A percentile compares a stretch with the other conserved stretches of the same genome.
Conservation (phyloP, 2,888 invertebrate genomes). For the Epirrhoe tristata region DNA sequence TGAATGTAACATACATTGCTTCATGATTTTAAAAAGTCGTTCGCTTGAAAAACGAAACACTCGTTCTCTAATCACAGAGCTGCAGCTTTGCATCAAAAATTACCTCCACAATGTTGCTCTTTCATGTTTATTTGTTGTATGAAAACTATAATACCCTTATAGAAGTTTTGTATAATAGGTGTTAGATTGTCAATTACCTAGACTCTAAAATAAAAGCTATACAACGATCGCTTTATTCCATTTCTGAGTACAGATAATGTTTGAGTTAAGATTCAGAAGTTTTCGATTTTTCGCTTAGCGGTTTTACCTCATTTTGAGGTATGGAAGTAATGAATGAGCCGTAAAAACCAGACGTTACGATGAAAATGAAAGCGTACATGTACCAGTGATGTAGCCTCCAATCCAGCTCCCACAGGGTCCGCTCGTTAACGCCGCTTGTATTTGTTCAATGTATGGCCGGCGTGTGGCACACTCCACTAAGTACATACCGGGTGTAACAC, state of each 20-base stretch:
- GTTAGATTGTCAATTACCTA: no score
- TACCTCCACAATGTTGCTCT: constrained; percentile 21
- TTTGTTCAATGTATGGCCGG: constrained; percentile 46
- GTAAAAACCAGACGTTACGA: no score
- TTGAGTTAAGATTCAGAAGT: no score
- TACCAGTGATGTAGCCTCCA: constrained; percentile 3
- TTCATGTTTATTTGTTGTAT: neutral
- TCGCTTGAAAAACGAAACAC: constrained; percentile 2
- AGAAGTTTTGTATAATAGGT: no score
- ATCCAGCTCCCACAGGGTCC: constrained; percentile 26
- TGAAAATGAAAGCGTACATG: neutral
- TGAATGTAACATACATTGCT: no score
- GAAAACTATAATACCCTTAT: no score
- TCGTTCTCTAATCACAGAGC: constrained; percentile 17
- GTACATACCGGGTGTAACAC: neutral
- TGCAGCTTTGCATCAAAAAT: constrained; percentile 22
- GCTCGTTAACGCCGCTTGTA: constrained; percentile 60
- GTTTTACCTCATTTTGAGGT: no score
- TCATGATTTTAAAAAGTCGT: neutral
- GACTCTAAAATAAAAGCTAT: no score
- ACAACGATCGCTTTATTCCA: no score
- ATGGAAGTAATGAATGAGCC: no score
- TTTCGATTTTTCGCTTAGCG: no score
- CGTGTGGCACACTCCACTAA: constrained; percentile 18
- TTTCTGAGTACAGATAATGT: no score